Evolutionary conservation across 2,888 invertebrate genomes (phyloP).

Genomic region (Stenodema calcarata): DNA sequence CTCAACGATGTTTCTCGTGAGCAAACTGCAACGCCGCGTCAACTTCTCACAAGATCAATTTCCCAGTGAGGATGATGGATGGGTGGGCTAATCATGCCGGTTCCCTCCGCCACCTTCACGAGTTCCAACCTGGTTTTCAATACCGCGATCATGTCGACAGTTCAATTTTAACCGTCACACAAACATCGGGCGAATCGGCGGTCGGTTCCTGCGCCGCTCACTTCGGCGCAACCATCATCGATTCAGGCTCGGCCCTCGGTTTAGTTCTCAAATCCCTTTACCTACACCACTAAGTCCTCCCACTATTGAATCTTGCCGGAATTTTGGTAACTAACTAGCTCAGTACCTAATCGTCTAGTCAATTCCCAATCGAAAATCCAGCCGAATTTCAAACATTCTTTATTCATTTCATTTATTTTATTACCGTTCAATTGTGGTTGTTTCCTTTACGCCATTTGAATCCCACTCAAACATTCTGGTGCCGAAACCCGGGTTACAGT

Average conservation of each 20-base stretch:
- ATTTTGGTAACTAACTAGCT: too few relatives aligned
- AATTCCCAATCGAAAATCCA: too few relatives aligned
- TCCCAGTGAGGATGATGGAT: constrained; percentile 1
- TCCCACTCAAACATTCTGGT: too few relatives aligned
- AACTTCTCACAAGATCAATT: constrained; percentile 20
- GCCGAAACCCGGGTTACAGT: too few relatives aligned
- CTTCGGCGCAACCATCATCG: not conserved
- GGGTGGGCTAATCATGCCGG: not conserved
- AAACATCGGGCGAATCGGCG: not conserved
- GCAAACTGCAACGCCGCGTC: constrained; percentile 11
- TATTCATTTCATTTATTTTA: too few relatives aligned
- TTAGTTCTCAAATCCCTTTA: not conserved
- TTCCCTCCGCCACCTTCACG: not conserved
- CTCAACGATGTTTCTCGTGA: constrained; percentile 28
- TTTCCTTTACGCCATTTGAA: too few relatives aligned
- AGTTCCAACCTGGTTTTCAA: not conserved
- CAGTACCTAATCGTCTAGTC: too few relatives aligned
- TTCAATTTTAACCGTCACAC: constrained; percentile 12
- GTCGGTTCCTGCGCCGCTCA: not conserved
- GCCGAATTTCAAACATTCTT: too few relatives aligned
- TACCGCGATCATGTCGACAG: constrained; percentile 12
- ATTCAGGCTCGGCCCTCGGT: not conserved
- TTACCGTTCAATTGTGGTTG: too few relatives aligned
- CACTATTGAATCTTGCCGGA: too few relatives aligned
- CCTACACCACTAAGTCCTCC: too few relatives aligned